Conservation (phyloP, 2,888 invertebrate species). For the Marronus borbonicus region DNA sequence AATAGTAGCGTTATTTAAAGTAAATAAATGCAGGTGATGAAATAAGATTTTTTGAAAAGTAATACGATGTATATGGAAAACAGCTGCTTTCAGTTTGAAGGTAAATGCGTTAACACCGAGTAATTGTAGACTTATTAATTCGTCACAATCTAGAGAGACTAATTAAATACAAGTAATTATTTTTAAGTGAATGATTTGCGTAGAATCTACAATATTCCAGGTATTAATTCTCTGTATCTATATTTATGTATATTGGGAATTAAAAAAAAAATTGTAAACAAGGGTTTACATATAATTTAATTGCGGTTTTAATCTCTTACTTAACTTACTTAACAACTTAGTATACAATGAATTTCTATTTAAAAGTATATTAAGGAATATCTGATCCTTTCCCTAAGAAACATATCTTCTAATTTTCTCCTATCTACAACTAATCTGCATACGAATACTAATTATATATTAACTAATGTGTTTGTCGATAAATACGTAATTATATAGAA, state of each 20-base stretch:
- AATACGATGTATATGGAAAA: constrained; percentile 33
- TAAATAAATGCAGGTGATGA: constrained; percentile 42
- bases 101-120: constrained; percentile 11
- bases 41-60: constrained; percentile 35
- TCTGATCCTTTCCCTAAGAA: constrained; percentile 13
- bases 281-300: no score
- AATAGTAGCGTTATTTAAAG: constrained; percentile 36
- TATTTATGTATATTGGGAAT: no score
- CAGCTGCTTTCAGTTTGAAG: constrained; percentile 10
- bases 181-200: constrained; percentile 46
- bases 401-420: constrained; percentile 1
- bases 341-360: no score
- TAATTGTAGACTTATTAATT: constrained; percentile 26
- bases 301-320: no score
- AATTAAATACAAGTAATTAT: constrained; percentile 49
- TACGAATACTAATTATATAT: no score
- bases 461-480: no score
- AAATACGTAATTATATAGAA: no score
- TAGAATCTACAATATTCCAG: constrained; percentile 3
- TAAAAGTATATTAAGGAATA: no score
- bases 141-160: constrained; percentile 16
- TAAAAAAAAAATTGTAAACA: no score
- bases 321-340: no score
- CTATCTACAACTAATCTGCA: no score
- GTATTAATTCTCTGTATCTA: background rate